Conservation (phyloP, 2,797 vertebrate species). For the Mormyrus proboscirostris region DNA sequence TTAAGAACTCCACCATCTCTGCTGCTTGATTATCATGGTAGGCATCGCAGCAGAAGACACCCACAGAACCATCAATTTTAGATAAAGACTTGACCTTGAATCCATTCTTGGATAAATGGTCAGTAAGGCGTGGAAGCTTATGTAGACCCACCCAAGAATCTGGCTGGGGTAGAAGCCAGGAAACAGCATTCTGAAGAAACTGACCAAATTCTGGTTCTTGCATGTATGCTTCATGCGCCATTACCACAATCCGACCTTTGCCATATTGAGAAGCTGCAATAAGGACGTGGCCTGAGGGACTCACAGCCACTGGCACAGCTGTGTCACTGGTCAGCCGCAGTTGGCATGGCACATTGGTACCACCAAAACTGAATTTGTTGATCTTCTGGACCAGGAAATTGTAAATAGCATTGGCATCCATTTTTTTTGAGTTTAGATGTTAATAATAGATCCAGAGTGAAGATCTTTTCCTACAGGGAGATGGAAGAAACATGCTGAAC, state of each 20-base stretch:
- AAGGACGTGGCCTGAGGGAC: constrained; percentile 48
- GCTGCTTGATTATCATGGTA: constrained; percentile 40
- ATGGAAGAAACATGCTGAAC: neutral
- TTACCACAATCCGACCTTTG: constrained; percentile 51
- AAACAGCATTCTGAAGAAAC: constrained; percentile 56
- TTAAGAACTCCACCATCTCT: constrained; percentile 51
- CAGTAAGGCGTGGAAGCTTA: constrained; percentile 38
- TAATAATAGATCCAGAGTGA: neutral
- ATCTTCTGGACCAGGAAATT: constrained; percentile 49
- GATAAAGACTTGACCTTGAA: constrained; percentile 33
- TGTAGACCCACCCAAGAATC: constrained; percentile 47
- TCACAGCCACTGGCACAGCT: constrained; percentile 56
- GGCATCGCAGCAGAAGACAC: constrained; percentile 50
- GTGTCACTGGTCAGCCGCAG: constrained; percentile 54
- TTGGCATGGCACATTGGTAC: constrained; percentile 50
- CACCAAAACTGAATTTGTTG: constrained; percentile 48
- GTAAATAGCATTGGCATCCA: constrained; percentile 47
- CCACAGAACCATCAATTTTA: constrained; percentile 36
- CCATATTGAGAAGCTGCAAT: constrained; percentile 53
- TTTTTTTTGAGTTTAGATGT: constrained; percentile 21
- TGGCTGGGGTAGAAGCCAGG: constrained; percentile 48
- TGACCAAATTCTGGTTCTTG: constrained; percentile 43
- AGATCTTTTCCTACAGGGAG: neutral
- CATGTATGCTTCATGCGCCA: constrained; percentile 55
- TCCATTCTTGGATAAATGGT: constrained; percentile 41